These are phyloP conservation scores for Sabatieria punctata DNA, from an alignment of 2,888 invertebrate species.

Conservation along the genomic window DNA sequence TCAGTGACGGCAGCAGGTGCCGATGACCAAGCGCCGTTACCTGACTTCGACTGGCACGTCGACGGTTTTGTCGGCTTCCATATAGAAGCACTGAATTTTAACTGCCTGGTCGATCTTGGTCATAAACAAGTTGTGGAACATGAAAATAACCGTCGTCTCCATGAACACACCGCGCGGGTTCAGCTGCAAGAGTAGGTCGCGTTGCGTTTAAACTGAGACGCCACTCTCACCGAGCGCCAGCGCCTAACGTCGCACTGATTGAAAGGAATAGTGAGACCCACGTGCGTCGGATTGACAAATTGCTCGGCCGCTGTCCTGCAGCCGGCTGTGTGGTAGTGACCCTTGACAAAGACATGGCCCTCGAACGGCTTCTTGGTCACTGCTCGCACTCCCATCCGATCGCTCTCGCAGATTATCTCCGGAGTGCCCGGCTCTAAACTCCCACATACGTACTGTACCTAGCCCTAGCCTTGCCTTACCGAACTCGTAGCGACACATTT, in stretches of 20 bases:
- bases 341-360: constrained; percentile 28
- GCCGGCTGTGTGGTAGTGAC: constrained; percentile 17
- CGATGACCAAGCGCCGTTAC: constrained; percentile 12
- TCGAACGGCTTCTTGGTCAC: constrained; percentile 28
- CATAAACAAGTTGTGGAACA: constrained; percentile 28
- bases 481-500: constrained; percentile 29
- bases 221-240: constrained; percentile 23
- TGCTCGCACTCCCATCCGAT: constrained; percentile 28
- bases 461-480: constrained; percentile 13
- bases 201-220: neutral
- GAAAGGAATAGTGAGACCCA: constrained; percentile 28
- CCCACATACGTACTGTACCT: no score
- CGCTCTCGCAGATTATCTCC: constrained; percentile 28
- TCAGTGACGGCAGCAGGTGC: neutral
- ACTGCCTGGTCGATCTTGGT: constrained; percentile 31
- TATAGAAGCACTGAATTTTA: constrained; percentile 29
- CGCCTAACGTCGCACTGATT: constrained; percentile 27
- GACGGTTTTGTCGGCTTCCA: constrained; percentile 30
- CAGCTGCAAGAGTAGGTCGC: constrained; percentile 14
- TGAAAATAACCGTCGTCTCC: constrained; percentile 26
- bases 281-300: constrained; percentile 20
- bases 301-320: constrained; percentile 24
- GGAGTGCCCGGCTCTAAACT: constrained; percentile 25
- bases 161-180: constrained; percentile 28
- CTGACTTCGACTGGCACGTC: constrained; percentile 27